phyloP scores from a whole-genome alignment of 2,888 invertebrate genomes.

The Malthinus seriepunctatus region DNA sequence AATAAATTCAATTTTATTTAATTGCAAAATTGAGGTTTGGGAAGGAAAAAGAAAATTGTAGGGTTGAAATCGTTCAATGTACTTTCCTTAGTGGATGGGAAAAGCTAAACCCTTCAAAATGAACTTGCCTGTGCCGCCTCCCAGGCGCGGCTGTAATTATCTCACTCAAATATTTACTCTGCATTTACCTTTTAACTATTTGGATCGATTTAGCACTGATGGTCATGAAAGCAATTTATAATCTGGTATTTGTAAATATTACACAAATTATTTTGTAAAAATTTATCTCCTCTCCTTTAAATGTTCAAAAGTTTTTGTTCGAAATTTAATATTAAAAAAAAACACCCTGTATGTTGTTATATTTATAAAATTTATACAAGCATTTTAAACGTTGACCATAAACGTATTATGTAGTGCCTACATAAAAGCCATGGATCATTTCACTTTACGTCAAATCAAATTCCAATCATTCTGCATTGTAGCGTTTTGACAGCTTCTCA shows the following conservation, averaged over 20 bases:
- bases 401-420: slow-evolving; percentile 28
- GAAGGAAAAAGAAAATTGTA: slow-evolving; percentile 5
- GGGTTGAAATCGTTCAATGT: slow-evolving; percentile 29
- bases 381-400: slow-evolving; percentile 11
- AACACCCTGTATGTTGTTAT: neutral
- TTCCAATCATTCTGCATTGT: slow-evolving; percentile 31
- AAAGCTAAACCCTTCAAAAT: slow-evolving; percentile 36
- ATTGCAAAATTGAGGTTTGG: neutral
- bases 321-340: too few relatives aligned
- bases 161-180: slow-evolving; percentile 53
- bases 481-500: slow-evolving; percentile 24
- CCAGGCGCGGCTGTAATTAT: slow-evolving; percentile 54
- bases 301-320: neutral
- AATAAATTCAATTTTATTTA: too few relatives aligned
- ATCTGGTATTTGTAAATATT: slow-evolving; percentile 10
- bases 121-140: slow-evolving; percentile 45
- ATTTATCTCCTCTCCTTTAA: neutral
- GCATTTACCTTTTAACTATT: slow-evolving; percentile 55
- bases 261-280: slow-evolving; percentile 1
- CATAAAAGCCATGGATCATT: slow-evolving; percentile 32
- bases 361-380: slow-evolving; percentile 1
- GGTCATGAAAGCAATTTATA: slow-evolving; percentile 13
- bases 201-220: slow-evolving; percentile 33
- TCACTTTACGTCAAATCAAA: slow-evolving; percentile 33
- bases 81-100: slow-evolving; percentile 28